phyloP scores from a whole-genome alignment of 2,888 invertebrate genomes.

The Drosophila antonietae region DNA sequence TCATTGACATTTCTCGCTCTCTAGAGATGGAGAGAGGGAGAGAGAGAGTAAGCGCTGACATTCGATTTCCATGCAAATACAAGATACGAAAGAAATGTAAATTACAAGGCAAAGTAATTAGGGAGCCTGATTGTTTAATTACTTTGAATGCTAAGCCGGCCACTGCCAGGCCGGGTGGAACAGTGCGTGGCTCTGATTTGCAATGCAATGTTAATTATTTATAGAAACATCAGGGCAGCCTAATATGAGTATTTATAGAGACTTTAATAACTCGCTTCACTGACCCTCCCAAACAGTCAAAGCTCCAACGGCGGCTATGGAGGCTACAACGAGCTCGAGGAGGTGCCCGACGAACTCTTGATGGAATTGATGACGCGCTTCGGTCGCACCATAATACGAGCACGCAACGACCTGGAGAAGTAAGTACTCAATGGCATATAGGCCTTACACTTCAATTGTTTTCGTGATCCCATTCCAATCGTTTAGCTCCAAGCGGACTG shows the following conservation, averaged over 20 bases:
- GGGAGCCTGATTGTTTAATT: conserved; percentile 35
- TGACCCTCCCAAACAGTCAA: conserved; percentile 70
- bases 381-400: conserved; percentile 90
- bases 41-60: neutral
- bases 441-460: neutral
- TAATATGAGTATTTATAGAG: conserved; percentile 44
- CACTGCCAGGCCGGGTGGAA: neutral
- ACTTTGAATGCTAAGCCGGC: conserved; percentile 15
- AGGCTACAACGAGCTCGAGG: conserved; percentile 87
- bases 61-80: conserved; percentile 51
- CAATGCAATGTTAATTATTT: conserved; percentile 50
- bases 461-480: neutral
- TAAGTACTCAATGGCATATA: conserved; percentile 85
- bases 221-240: conserved; percentile 19
- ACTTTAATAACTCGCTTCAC: conserved; percentile 69
- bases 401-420: conserved; percentile 92
- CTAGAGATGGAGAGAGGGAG: neutral
- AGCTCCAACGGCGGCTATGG: conserved; percentile 73
- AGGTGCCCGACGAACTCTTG: conserved; percentile 91
- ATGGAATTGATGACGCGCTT: conserved; percentile 91
- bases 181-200: conserved; percentile 13
- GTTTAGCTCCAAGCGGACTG: conserved; percentile 88
- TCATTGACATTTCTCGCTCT: conserved; percentile 18
- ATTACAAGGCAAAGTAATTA: conserved; percentile 46
- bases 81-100: conserved; percentile 23